phyloP scores from a whole-genome alignment of 2,113 vertebrate species.

The Macrotus californicus region DNA sequence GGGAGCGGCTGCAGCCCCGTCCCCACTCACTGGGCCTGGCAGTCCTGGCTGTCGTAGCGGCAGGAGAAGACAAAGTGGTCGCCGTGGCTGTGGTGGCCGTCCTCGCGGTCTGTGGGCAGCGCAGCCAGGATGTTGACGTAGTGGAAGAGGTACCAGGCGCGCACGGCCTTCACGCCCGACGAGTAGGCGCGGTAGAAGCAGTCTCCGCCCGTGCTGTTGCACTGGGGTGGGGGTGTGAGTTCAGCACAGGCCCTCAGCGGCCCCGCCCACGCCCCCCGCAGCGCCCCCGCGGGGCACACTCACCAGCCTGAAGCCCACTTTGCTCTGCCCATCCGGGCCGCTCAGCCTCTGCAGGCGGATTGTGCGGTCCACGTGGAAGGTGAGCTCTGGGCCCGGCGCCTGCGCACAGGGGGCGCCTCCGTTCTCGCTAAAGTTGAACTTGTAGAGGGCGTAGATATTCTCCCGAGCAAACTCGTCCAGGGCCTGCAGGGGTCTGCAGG shows the following conservation, averaged over 20 bases:
- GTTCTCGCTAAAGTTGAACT: slow-evolving; percentile 31
- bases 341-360: slow-evolving; percentile 61
- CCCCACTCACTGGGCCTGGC: slow-evolving; percentile 27
- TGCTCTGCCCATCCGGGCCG: background rate
- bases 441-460: slow-evolving; percentile 56
- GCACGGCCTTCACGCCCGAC: slow-evolving; percentile 63
- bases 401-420: accelerated
- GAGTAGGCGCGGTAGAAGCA: slow-evolving; percentile 73
- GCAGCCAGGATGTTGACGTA: slow-evolving; percentile 76
- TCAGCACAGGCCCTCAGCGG: accelerated
- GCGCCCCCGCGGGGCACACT: background rate
- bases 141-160: slow-evolving; percentile 78
- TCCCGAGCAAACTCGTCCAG: slow-evolving; percentile 75
- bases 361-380: slow-evolving; percentile 59
- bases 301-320: slow-evolving; percentile 79
- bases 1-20: accelerated
- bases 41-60: slow-evolving; percentile 62
- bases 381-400: accelerated
- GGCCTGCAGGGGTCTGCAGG: slow-evolving; percentile 47
- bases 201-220: slow-evolving; percentile 63
- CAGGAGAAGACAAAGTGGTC: slow-evolving; percentile 74
- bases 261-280: accelerated
- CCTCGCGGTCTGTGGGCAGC: background rate
- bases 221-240: slow-evolving; percentile 54
- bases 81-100: background rate